phyloP scores from a whole-genome alignment of 2,888 invertebrate species.

The Troides helena region DNA sequence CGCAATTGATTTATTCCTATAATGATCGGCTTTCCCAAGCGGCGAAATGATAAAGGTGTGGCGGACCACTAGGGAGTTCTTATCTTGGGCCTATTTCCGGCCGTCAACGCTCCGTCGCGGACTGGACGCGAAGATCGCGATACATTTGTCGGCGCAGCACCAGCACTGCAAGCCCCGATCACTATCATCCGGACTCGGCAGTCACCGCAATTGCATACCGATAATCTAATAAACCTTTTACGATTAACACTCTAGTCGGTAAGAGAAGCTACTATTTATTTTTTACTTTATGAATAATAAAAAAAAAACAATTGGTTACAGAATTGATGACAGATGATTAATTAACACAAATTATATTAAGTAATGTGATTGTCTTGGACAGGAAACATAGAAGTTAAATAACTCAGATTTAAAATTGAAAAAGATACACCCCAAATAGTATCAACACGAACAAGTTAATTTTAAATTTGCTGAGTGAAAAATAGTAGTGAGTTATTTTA shows the following conservation, averaged over 20 bases:
- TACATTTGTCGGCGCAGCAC: constrained; percentile 76
- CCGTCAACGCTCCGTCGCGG: constrained; percentile 67
- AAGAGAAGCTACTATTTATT: constrained; percentile 7
- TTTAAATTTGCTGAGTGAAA: too few species aligned
- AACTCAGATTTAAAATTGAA: neutral
- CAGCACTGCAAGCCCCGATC: constrained; percentile 39
- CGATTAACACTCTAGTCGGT: constrained; percentile 37
- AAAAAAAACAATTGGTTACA: neutral
- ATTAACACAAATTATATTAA: too few species aligned
- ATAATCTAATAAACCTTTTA: constrained; percentile 66
- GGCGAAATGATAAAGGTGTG: constrained; percentile 67
- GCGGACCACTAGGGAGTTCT: constrained; percentile 70
- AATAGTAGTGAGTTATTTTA: constrained; percentile 1
- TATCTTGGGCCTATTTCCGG: constrained; percentile 77
- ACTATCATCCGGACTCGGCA: constrained; percentile 41
- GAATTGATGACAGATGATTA: neutral
- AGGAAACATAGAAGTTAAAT: neutral
- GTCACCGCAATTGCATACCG: constrained; percentile 65
- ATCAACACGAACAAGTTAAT: too few species aligned
- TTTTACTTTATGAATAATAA: neutral
- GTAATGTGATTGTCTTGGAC: too few species aligned
- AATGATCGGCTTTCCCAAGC: constrained; percentile 74
- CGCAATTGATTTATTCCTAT: constrained; percentile 72
- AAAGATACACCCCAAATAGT: neutral
- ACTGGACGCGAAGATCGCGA: constrained; percentile 71